A percentile compares a stretch with the other conserved stretches of the same genome.
These are phyloP conservation scores for Tipula confusa DNA, from an alignment of 2,888 invertebrate genomes.

Conservation along the genomic window DNA sequence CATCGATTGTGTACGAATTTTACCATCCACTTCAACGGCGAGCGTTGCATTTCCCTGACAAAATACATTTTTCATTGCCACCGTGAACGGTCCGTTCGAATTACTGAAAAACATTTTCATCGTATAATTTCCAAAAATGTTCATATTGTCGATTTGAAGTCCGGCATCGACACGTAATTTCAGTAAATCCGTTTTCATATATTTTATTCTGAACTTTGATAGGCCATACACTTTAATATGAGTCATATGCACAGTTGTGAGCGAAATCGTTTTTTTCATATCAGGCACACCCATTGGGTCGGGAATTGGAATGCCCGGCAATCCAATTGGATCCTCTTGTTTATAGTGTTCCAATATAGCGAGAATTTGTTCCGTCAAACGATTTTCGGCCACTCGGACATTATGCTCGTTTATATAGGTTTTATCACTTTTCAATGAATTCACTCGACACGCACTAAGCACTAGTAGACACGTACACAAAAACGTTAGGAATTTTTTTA, in stretches of 20 bases:
- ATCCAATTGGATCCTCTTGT: conserved; percentile 70
- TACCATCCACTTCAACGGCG: conserved; percentile 68
- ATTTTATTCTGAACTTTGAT: conserved; percentile 70
- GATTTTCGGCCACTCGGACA: conserved; percentile 56
- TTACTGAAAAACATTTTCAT: conserved; percentile 66
- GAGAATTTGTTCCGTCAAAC: conserved; percentile 66
- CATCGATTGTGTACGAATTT: conserved; percentile 71
- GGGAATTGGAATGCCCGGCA: conserved; percentile 74
- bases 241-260: conserved; percentile 66
- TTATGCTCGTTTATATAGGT: conserved; percentile 41
- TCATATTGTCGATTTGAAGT: conserved; percentile 64
- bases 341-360: conserved; percentile 73
- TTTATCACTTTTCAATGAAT: background rate
- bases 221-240: conserved; percentile 69
- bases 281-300: conserved; percentile 78
- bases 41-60: conserved; percentile 66
- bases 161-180: conserved; percentile 61
- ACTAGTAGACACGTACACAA: background rate
- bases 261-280: conserved; percentile 65
- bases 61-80: conserved; percentile 66
- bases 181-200: conserved; percentile 62
- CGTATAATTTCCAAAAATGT: conserved; percentile 71
- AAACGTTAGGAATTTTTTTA: background rate
- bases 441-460: background rate
- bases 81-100: conserved; percentile 72